Evolutionary conservation across 2,888 invertebrate genomes (phyloP).

Genomic region (Strigamia crassipes): DNA sequence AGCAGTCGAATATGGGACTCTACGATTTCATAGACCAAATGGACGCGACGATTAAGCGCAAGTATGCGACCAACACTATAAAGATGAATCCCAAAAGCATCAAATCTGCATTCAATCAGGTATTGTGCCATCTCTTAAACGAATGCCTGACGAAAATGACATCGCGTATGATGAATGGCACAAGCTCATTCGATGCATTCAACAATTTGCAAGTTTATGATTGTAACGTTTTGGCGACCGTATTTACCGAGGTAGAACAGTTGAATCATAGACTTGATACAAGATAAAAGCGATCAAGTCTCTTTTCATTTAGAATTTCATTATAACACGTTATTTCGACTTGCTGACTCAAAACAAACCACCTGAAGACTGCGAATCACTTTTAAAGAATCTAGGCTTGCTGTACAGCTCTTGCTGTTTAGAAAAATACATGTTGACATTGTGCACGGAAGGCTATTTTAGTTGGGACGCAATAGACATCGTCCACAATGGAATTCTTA

Average conservation of each 20-base stretch:
- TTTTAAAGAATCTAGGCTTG: conserved; percentile 49
- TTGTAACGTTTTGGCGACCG: not conserved
- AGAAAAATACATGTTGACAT: conserved; percentile 72
- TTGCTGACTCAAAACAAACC: not conserved
- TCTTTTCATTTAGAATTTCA: not conserved
- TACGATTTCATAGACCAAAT: not conserved
- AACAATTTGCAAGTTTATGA: not conserved
- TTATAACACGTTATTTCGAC: not conserved
- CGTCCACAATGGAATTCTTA: not conserved
- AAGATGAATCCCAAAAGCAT: not conserved
- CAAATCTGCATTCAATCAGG: not conserved
- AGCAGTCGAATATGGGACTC: conserved; percentile 54
- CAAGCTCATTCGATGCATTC: not conserved
- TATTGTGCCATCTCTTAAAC: not conserved
- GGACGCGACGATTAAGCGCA: not conserved
- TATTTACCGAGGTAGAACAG: not conserved
- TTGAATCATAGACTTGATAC: too few species aligned
- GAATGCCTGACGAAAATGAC: not conserved
- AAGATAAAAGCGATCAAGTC: too few species aligned
- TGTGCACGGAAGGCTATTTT: conserved; percentile 68
- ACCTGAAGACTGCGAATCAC: not conserved
- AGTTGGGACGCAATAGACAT: not conserved
- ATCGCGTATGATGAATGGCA: not conserved
- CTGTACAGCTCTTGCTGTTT: conserved; percentile 60
- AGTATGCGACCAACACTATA: not conserved